These are phyloP conservation scores for Enteromius anoplus DNA, from an alignment of 2,797 vertebrate species.

Conservation along the genomic window DNA sequence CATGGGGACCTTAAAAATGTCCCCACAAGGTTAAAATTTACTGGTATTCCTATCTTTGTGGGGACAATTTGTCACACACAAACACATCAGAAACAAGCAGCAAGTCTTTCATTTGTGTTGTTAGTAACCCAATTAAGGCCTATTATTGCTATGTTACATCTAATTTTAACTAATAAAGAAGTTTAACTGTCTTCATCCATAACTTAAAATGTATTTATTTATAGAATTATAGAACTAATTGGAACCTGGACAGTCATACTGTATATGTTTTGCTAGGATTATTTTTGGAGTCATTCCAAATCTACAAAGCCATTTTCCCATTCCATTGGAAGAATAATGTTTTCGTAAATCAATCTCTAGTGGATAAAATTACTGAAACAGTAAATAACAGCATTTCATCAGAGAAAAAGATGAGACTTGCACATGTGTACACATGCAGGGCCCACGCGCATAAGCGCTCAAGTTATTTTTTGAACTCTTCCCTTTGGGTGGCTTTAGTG, in stretches of 20 bases:
- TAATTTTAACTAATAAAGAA: neutral
- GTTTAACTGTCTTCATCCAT: neutral
- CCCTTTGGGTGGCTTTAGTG: neutral
- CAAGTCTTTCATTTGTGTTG: neutral
- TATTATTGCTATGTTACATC: neutral
- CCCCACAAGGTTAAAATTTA: no score
- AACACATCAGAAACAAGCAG: neutral
- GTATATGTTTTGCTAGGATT: neutral
- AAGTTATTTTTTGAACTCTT: slow-evolving; percentile 26
- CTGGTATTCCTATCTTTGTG: no score
- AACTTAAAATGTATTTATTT: neutral
- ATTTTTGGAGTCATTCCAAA: neutral
- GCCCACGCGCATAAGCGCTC: slow-evolving; percentile 14
- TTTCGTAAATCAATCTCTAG: neutral
- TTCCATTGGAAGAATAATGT: neutral
- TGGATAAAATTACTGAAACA: neutral
- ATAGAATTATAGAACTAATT: neutral
- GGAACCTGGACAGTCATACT: neutral
- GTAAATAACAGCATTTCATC: neutral
- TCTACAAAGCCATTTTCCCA: neutral
- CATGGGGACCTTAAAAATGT: no score
- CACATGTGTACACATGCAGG: slow-evolving; percentile 22
- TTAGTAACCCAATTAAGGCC: neutral
- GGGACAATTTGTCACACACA: no score
- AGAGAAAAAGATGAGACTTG: neutral